Conservation (phyloP, 2,888 invertebrate species). For the Parthenolecanium corni region DNA sequence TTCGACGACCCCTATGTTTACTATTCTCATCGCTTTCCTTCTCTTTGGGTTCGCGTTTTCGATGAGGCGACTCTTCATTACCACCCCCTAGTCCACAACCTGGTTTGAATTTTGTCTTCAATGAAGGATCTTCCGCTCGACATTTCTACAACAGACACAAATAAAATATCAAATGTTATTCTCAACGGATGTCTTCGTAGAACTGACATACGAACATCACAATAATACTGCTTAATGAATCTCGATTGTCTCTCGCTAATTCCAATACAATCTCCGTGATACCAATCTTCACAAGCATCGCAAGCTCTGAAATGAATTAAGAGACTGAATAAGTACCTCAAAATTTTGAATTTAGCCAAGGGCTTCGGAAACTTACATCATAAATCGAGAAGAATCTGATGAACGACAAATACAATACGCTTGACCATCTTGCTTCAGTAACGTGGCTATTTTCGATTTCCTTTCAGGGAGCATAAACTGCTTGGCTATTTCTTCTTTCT, state of each 20-base stretch:
- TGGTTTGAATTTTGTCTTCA: constrained; percentile 41
- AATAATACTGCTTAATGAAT: constrained; percentile 85
- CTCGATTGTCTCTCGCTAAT: constrained; percentile 88
- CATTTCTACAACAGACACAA: constrained; percentile 45
- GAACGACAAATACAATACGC: constrained; percentile 91
- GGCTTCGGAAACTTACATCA: constrained; percentile 62
- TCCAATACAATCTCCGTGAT: constrained; percentile 93
- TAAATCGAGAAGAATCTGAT: constrained; percentile 85
- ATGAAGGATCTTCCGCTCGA: constrained; percentile 65
- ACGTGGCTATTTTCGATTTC: constrained; percentile 77
- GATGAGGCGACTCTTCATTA: constrained; percentile 15
- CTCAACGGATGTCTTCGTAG: background rate
- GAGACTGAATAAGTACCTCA: background rate
- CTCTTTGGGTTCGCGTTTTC: constrained; percentile 7
- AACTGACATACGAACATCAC: constrained; percentile 42
- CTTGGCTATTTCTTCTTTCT: constrained; percentile 81
- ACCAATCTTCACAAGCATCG: constrained; percentile 97
- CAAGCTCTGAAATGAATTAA: constrained; percentile 57
- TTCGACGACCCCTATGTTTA: constrained; percentile 19
- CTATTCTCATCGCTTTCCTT: constrained; percentile 14
- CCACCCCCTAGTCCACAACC: constrained; percentile 11
- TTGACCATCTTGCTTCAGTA: constrained; percentile 78
- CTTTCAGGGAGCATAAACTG: constrained; percentile 80
- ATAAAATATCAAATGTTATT: background rate
- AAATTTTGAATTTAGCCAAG: background rate